Evolutionary conservation across 2,113 vertebrate species (phyloP).

Genomic region (Aviceda subcristata): DNA sequence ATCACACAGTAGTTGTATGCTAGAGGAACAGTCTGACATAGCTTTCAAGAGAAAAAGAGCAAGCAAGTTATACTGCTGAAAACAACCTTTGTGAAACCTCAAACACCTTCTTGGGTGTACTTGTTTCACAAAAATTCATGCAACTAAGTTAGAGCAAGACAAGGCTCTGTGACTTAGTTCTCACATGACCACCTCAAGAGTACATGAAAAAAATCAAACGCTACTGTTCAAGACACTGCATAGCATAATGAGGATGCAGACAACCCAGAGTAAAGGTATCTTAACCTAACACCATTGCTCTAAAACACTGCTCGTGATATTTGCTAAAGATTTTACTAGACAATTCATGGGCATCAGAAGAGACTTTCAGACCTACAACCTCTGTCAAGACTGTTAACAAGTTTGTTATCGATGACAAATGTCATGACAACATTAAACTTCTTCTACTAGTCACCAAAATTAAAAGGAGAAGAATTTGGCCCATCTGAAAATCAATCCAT

Average conservation of each 20-base stretch:
- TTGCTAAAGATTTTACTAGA: too few relatives aligned
- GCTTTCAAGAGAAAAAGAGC: conserved; percentile 70
- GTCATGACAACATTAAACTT: background rate
- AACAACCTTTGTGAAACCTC: background rate
- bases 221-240: background rate
- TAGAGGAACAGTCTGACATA: conserved; percentile 91
- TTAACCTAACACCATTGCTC: background rate
- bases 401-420: background rate
- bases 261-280: background rate
- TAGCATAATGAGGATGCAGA: accelerated
- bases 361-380: background rate
- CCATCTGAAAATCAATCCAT: background rate
- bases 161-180: background rate
- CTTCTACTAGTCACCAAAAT: background rate
- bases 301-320: accelerated
- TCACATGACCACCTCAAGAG: background rate
- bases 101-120: accelerated
- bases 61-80: background rate
- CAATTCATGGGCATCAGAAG: background rate
- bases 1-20: conserved; percentile 93
- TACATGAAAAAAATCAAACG: accelerated
- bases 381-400: background rate
- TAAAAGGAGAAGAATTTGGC: background rate
- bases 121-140: background rate
- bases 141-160: background rate